Conservation (phyloP, 2,797 vertebrate genomes). For the Sphenopsis melanotis region DNA sequence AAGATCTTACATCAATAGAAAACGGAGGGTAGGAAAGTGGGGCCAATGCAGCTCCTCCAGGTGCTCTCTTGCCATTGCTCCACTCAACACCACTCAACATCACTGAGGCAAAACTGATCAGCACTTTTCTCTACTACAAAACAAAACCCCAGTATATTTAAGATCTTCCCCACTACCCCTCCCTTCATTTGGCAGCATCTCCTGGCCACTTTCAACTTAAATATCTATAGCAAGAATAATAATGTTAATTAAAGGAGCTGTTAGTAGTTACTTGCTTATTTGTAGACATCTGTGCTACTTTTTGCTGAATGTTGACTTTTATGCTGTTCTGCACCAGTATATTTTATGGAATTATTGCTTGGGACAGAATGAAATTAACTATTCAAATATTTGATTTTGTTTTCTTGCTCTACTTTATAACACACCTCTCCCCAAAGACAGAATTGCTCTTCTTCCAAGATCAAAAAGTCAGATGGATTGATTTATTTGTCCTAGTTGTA, state of each 20-base stretch:
- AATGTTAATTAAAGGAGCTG: background rate
- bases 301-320: background rate
- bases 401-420: background rate
- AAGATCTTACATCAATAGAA: background rate
- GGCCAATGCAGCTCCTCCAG: background rate
- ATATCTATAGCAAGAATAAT: background rate
- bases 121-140: background rate
- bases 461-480: background rate
- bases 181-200: background rate
- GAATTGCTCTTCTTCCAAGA: background rate
- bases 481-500: background rate
- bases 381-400: constrained; percentile 14
- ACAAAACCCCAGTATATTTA: background rate
- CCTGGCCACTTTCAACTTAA: background rate
- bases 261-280: background rate
- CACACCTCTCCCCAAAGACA: background rate
- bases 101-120: background rate
- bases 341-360: constrained; percentile 26
- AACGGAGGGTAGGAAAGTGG: background rate
- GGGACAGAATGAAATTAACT: constrained; percentile 26
- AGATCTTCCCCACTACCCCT: background rate
- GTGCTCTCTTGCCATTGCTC: background rate
- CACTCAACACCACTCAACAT: background rate
- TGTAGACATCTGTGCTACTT: background rate
- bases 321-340: background rate